Conservation (phyloP, 2,797 vertebrate genomes). For the Pelobates cultripes region DNA sequence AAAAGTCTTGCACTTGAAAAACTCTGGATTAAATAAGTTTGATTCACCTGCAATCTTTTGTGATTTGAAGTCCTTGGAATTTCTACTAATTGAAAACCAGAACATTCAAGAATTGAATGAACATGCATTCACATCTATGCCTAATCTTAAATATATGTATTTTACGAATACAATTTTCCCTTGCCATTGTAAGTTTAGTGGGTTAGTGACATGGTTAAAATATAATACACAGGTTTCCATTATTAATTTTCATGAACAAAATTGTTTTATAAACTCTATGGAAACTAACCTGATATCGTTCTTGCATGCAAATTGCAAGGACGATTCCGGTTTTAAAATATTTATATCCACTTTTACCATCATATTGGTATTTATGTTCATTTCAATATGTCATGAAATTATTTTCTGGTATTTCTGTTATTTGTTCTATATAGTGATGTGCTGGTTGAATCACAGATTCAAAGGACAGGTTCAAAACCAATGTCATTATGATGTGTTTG, state of each 20-base stretch:
- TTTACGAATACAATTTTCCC: slow-evolving; percentile 1
- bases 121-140: slow-evolving; percentile 14
- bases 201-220: slow-evolving; percentile 11
- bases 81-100: slow-evolving; percentile 29
- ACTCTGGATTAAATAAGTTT: slow-evolving; percentile 21
- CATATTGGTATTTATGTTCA: slow-evolving; percentile 26
- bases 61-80: slow-evolving; percentile 17
- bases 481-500: slow-evolving; percentile 50
- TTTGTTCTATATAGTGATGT: neutral
- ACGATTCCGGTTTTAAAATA: neutral
- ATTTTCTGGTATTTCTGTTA: slow-evolving; percentile 31
- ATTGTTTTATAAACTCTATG: neutral
- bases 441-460: slow-evolving; percentile 14
- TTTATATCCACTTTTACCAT: slow-evolving; percentile 10
- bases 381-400: slow-evolving; percentile 31
- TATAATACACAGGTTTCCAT: neutral
- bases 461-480: neutral
- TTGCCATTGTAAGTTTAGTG: slow-evolving; percentile 32
- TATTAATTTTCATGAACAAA: slow-evolving; percentile 9
- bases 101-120: slow-evolving; percentile 10
- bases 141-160: slow-evolving; percentile 28
- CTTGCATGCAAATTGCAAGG: neutral
- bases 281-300: slow-evolving; percentile 12
- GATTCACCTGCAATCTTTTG: neutral
- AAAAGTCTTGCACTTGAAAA: slow-evolving; percentile 26